Evolutionary conservation across 2,797 vertebrate species (phyloP), one percentile per base, ranked within the genome.

Genomic region (Tapirus indicus): DNA sequence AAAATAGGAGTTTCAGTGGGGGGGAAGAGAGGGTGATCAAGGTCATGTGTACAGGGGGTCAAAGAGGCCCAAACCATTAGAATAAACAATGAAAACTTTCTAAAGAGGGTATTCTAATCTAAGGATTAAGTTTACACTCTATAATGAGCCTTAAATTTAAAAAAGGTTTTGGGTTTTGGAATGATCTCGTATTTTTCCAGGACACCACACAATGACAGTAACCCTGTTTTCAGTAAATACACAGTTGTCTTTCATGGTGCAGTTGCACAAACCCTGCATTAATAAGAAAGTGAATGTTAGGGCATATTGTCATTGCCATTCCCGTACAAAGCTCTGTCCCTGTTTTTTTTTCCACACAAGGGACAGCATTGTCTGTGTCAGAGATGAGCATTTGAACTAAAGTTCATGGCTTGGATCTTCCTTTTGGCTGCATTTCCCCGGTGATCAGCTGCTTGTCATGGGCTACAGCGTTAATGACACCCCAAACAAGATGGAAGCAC

Each of bases 141-240:
- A 69, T 88, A 83, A 79, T 49, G 56, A 96, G 74, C 25, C 72
- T 91, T 54, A 58, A 44, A 49, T 78, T 38, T 6, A 49, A 72
- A 77, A 41, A 64, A 89, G 78, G 54, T 44, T 87, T 94, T n/a
- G 77, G 56, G 95, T 79, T 92, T 85, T 25, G 78, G 84, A 92
- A 92, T 60, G 92, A 72, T 85, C 92, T 79, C 88, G 97, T 97
- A 41, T 88, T 97, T 98, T 96, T 96, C 96, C 96, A 97, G 95
- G 62, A 91, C 68, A 91, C 49, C 13, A 21, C 74, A 94, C 94
- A 95, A 89, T 91, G 94, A 94, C 77, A 58, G 32, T 83, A 85
- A 71, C 79, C 91, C 96, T 91, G 94, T 97, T 97, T 96, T 92
- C 90, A 56, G 77, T 85, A 91, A 95, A 88, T 35, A 96, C 97